Base-by-base conservation (phyloP, 2,113 vertebrate genomes). In the Brachypodius melanocephalos region DNA sequence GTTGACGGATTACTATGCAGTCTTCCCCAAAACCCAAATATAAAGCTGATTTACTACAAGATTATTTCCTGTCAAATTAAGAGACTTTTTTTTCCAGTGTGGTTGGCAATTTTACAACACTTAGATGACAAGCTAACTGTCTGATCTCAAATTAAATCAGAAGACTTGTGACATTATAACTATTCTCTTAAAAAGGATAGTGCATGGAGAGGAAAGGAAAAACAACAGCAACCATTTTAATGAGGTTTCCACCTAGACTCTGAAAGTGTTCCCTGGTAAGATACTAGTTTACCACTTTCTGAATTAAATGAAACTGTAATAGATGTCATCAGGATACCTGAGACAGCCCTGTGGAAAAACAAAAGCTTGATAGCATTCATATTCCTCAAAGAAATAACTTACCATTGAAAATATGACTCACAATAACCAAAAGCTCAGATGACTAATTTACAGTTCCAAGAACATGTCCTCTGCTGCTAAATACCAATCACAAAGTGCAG, bases 61-160 rank as follows among this genome's bases (percentile, higher is more conserved):
- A 73, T 75, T 76, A 68, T 87, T 89, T 89, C 34, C 32, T 57
- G 36, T 24, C 28, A 95, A 91, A 81, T 78, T 87, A 92, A 74
- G 69, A 95, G 81, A 14, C 14, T 16, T 1, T 43, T 76, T 91
- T 83, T 84, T 55, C 28, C 38, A 72, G 45, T 42, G 49, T 67
- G 54, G 12, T 58, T 94, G 66, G 34, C 75, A 87, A 46, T 54
- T 54, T 57, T 76, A 46, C 26, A 76, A 58, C 26, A 36, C 24
- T 68, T 62, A 73, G 11, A 32, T 7, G 24, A 79, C 46, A 79
- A 91, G 25, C 17, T 89, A 79, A 17, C 42, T 75, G 58, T 93
- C 73, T 82, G 54, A 81, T 85, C 62, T 82, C 61, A 87, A 85
- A 75, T 74, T 87, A 95, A 90, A 85, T 68, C 76, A 68, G 12